A percentile compares a stretch with the other conserved stretches of the same genome.
These are phyloP conservation scores for Gavia stellata DNA, from an alignment of 2,113 vertebrate species.

Conservation along the genomic window DNA sequence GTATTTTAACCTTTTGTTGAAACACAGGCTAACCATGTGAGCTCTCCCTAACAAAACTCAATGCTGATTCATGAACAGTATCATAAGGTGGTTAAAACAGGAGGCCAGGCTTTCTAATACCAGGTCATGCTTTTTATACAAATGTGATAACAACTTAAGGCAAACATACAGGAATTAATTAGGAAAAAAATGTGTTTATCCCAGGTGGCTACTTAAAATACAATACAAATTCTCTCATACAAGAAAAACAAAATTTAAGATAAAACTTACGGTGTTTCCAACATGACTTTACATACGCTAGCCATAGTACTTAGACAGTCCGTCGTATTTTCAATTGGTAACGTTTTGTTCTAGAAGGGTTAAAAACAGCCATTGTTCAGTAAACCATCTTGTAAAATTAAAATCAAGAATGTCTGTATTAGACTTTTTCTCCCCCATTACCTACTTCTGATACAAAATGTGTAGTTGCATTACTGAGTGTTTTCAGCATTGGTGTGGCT, in stretches of 20 bases:
- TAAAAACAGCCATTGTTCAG: neutral
- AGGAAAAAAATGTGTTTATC: neutral
- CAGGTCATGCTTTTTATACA: neutral
- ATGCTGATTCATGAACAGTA: neutral
- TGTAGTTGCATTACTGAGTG: constrained; percentile 94
- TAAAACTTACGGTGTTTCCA: constrained; percentile 95
- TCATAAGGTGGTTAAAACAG: neutral
- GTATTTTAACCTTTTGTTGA: neutral
- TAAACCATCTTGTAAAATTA: neutral
- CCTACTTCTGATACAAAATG: constrained; percentile 94
- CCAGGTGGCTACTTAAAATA: neutral
- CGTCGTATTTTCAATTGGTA: constrained; percentile 97
- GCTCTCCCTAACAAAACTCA: neutral
- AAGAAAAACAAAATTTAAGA: neutral
- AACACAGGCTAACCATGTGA: neutral
- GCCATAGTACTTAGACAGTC: constrained; percentile 99
- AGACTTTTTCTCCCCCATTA: neutral
- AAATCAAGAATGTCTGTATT: neutral
- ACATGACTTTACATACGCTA: constrained; percentile 98
- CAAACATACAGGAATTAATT: neutral
- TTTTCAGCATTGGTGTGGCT: constrained; percentile 97
- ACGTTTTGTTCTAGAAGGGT: constrained; percentile 86
- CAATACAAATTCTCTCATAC: neutral
- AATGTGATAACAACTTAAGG: neutral
- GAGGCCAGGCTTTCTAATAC: neutral